Base-by-base conservation (phyloP, 2,113 vertebrate species). In the Gambusia holbrooki region DNA sequence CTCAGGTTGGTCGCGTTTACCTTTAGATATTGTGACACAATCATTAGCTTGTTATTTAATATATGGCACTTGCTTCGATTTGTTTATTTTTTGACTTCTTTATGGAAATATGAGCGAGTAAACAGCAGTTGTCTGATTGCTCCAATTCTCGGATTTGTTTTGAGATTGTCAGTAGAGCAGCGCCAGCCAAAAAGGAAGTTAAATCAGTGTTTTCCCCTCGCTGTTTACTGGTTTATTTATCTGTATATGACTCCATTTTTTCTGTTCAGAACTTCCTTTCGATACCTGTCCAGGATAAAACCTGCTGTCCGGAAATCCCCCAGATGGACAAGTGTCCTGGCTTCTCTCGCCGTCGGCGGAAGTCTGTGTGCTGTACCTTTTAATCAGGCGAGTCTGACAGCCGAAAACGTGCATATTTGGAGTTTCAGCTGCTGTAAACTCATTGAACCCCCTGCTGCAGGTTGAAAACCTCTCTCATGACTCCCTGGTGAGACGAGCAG, bases 401-500 rank as follows among this genome's bases (percentile, higher is more conserved):
- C 25, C 45, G 51, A 25, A n/a, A 25, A 25, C 3, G 22, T 15
- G 11, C 48, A 22, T 5, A 3, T 65, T 25, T 10, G 3, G 27
- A 17, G 48, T 29, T 6, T 37, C 25, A 66, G 17, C 2, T 15
- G 11, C 17, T 32, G 28, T 73, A 3, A 48, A 64, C 5, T 13
- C 1, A 12, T 1, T 17, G 5, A 48, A 45, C 12, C 6, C 51
- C 30, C 15, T 71, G 12, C 29, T 69, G 32, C 85, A 94, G 93
- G 88, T 73, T 42, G 93, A 94, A 11, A 78, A 83, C 37, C 93
- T 95, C 45, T 92, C 94, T 10, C 93, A 94, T 27, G 95, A 95
- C 77, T 88, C 93, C 22, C 82, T 95, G 60, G 89, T 95, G 82
- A 91, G 70, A 69, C 88, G 94, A 79, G 93, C 95, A n/a, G 94